Evolutionary conservation across 1,140 invertebrate species (phyloP), one percentile per base, ranked within the genome.

Genomic region (Anoplolepis gracilipes): DNA sequence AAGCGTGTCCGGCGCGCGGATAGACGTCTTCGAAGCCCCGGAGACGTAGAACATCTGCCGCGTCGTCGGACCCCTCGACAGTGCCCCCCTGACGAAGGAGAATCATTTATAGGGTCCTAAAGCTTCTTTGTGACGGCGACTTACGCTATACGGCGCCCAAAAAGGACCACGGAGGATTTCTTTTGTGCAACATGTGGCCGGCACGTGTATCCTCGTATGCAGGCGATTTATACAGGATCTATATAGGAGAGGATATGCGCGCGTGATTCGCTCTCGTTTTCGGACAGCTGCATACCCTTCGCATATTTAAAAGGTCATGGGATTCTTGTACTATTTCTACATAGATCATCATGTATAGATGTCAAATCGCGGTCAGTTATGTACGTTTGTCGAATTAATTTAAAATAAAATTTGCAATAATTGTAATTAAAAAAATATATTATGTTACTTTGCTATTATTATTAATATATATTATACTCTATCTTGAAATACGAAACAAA

Each of bases 161-260:
- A 90, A 92, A 91, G 90, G 90, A 92, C 87, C 78, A 87, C 85
- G 79, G 72, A 90, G 87, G 92, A 94, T 93, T 93, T 84, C 92
- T 93, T 94, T 94, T 93, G 89, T 93, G 93, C 93, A 94, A 94
- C 93, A 95, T 95, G 93, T 95, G 94, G 93, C 90, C 62, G 93
- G 92, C 94, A 95, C 94, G 94, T 95, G 94, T 95, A 93, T 93
- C 91, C 84, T 84, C 86, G 84, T 82, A 78, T 53, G 76, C 77
- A 88, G 89, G 87, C 90, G 92, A 92, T 93, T 92, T 93, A 93
- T 92, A 89, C 62, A 91, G 88, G 85, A 92, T 91, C 85, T 55
- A 86, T 67, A 67, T 77, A 85, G 73, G 88, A 73, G 87, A 90
- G 61, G 59, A 90, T 67, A 25, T 59, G 10, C 25, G 22, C 59